These are phyloP conservation scores for Paragorgia papillata DNA, from an alignment of 92 coral and sea anemone genomes.

Conservation along the genomic window DNA sequence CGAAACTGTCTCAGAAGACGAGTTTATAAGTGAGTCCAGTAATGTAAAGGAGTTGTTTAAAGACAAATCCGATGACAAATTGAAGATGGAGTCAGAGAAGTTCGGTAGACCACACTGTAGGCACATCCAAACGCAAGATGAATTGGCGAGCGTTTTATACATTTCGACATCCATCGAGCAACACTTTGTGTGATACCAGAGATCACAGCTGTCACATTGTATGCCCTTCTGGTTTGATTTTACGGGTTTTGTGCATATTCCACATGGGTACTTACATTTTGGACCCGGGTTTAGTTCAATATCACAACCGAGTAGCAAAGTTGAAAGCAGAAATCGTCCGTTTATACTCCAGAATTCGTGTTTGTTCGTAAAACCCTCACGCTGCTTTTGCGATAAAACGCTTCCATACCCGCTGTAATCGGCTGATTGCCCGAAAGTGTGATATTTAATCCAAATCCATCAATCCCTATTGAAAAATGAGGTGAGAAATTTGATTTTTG, in stretches of 20 bases:
- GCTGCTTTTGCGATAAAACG: too few relatives aligned
- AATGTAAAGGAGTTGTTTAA: slow-evolving; percentile 6
- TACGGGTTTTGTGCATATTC: slow-evolving; percentile 40
- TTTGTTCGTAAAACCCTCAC: too few relatives aligned
- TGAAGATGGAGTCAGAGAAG: slow-evolving; percentile 38
- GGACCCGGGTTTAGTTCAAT: slow-evolving; percentile 48
- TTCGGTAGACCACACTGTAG: slow-evolving; percentile 47
- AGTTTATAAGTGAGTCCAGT: neutral
- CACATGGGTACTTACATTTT: slow-evolving; percentile 41
- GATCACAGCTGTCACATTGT: neutral
- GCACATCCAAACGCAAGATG: slow-evolving; percentile 54
- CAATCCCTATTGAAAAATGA: too few relatives aligned
- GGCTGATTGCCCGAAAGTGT: too few relatives aligned
- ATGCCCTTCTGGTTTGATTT: slow-evolving; percentile 4
- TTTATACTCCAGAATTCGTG: too few relatives aligned
- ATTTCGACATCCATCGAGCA: slow-evolving; percentile 19
- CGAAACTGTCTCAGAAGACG: neutral
- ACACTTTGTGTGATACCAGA: slow-evolving; percentile 12
- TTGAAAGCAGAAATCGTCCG: too few relatives aligned
- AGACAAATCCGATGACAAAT: slow-evolving; percentile 18
- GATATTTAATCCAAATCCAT: too few relatives aligned
- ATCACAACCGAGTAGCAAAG: neutral
- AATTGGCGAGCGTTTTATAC: slow-evolving; percentile 41
- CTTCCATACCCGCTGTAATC: too few relatives aligned
- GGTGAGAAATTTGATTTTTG: too few relatives aligned